Percentiles rank a stretch among this genome's conserved stretches.
phyloP scores from a whole-genome alignment of 2,113 vertebrate genomes.

The Corythornis cristatus region DNA sequence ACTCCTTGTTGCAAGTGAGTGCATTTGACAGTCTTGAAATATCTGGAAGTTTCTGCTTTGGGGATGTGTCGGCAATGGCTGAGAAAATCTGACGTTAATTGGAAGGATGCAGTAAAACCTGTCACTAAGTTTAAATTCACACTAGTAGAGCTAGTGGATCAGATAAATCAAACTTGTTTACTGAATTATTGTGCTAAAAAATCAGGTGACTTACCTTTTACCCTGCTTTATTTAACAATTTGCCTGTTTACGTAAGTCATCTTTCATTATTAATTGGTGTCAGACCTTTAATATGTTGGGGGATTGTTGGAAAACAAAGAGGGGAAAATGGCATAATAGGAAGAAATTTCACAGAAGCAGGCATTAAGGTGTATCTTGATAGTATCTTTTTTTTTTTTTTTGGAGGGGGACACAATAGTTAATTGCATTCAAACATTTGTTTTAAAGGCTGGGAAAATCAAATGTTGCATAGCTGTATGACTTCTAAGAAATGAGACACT shows the following conservation, averaged over 20 bases:
- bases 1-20: background rate
- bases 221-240: conserved; percentile 56
- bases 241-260: conserved; percentile 51
- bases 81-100: conserved; percentile 57
- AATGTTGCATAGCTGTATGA: background rate
- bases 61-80: conserved; percentile 1
- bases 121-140: conserved; percentile 55
- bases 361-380: background rate
- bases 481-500: background rate
- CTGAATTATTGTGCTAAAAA: conserved; percentile 67
- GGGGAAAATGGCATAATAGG: background rate
- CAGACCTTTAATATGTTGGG: background rate
- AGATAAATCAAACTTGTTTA: conserved; percentile 63
- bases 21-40: conserved; percentile 35
- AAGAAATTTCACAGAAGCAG: background rate
- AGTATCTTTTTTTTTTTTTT: background rate
- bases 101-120: conserved; percentile 54
- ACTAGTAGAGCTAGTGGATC: conserved; percentile 26
- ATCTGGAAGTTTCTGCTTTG: conserved; percentile 5
- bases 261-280: conserved; percentile 68
- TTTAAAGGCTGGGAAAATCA: conserved; percentile 1
- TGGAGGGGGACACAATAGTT: background rate
- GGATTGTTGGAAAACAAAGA: background rate
- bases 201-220: conserved; percentile 52
- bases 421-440: background rate